Evolutionary conservation across 2,797 vertebrate species (phyloP).

Genomic region (Silurus lanzhouensis): DNA sequence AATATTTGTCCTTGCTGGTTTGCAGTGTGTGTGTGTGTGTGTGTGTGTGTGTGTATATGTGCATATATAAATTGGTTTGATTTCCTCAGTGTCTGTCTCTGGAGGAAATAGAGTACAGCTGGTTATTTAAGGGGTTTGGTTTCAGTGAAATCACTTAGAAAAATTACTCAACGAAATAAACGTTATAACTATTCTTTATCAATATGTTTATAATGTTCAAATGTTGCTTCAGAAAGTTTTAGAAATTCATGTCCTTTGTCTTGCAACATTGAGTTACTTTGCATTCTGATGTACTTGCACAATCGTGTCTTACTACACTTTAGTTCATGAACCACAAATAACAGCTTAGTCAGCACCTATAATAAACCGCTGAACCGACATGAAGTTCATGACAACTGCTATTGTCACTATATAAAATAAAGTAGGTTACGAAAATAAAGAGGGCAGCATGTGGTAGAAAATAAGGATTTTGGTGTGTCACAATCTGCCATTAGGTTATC

Average conservation of each 20-base stretch:
- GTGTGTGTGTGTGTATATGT: slow-evolving; percentile 1
- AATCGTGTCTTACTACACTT: background rate
- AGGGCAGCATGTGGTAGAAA: background rate
- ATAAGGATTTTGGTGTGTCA: background rate
- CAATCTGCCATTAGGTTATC: background rate
- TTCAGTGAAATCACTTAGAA: background rate
- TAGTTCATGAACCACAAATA: background rate
- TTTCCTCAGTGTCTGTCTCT: slow-evolving; percentile 27
- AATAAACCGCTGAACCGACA: background rate
- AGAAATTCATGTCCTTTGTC: background rate
- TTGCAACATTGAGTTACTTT: background rate
- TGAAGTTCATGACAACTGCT: background rate
- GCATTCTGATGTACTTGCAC: background rate
- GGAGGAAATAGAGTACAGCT: background rate
- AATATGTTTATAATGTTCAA: background rate
- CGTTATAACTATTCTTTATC: background rate
- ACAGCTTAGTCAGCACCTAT: background rate
- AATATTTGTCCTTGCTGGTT: slow-evolving; percentile 57
- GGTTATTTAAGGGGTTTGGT: background rate
- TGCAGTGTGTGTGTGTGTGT: slow-evolving; percentile 11
- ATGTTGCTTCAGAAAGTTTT: background rate
- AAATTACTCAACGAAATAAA: background rate
- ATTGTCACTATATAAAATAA: background rate
- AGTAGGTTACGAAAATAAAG: background rate
- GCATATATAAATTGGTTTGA: slow-evolving; percentile 16